These are phyloP conservation scores for Limnephilus marmoratus DNA, from an alignment of 2,888 invertebrate species.

Conservation along the genomic window DNA sequence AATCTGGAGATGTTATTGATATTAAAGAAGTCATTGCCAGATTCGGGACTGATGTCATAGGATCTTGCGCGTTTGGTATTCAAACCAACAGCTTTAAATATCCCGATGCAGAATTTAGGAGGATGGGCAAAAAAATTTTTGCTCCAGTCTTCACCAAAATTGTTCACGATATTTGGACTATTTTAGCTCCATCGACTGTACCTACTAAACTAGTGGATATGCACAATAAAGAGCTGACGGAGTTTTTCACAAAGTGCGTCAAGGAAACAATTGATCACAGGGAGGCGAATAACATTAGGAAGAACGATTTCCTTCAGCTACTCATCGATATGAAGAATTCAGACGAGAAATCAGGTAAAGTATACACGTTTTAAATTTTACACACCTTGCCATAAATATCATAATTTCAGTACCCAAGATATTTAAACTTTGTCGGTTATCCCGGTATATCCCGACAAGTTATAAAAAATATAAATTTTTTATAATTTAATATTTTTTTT, in stretches of 20 bases:
- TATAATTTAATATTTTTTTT: too few relatives aligned
- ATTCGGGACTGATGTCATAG: slow-evolving; percentile 66
- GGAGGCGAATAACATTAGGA: slow-evolving; percentile 53
- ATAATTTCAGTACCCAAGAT: too few relatives aligned
- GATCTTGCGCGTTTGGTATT: slow-evolving; percentile 68
- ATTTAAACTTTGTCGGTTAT: too few relatives aligned
- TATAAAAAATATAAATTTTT: too few relatives aligned
- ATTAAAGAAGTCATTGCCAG: slow-evolving; percentile 43
- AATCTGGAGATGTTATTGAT: slow-evolving; percentile 59
- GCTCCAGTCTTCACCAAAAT: not conserved
- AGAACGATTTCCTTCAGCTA: slow-evolving; percentile 60
- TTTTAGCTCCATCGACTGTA: not conserved
- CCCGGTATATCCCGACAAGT: too few relatives aligned
- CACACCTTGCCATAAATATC: too few relatives aligned
- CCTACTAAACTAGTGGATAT: not conserved
- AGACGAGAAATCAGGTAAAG: slow-evolving; percentile 45
- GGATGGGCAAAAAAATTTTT: slow-evolving; percentile 52
- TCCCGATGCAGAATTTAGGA: slow-evolving; percentile 67
- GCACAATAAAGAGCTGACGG: not conserved
- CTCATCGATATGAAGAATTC: slow-evolving; percentile 59
- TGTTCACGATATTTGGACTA: not conserved
- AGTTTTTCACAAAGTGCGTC: slow-evolving; percentile 51
- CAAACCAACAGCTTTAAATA: slow-evolving; percentile 67
- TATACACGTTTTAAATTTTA: too few relatives aligned
- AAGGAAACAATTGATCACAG: slow-evolving; percentile 54